Conservation (phyloP, 2,113 vertebrate genomes). For the Grallaria varia region DNA sequence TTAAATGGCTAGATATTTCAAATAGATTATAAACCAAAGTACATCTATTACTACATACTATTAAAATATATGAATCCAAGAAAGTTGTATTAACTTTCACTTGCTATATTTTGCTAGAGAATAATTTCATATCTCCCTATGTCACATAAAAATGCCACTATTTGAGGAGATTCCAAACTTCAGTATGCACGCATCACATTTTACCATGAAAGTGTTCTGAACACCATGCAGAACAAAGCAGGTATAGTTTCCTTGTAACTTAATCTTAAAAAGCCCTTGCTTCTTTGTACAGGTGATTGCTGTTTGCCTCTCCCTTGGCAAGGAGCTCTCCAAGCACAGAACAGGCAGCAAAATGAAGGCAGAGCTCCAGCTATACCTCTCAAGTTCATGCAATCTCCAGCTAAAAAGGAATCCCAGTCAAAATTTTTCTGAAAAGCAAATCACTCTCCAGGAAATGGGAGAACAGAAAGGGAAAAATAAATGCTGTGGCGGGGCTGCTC, state of each 20-base stretch:
- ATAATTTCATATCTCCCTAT: background rate
- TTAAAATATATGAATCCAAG: background rate
- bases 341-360: background rate
- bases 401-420: background rate
- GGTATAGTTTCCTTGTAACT: background rate
- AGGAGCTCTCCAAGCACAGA: background rate
- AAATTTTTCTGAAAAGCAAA: background rate
- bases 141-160: background rate
- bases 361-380: background rate
- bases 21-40: background rate
- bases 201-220: background rate
- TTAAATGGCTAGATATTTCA: background rate
- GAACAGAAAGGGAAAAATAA: background rate
- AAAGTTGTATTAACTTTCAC: background rate
- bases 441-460: background rate
- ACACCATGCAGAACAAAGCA: background rate
- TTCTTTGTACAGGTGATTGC: background rate
- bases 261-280: background rate
- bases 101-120: background rate
- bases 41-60: background rate
- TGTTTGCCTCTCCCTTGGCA: background rate
- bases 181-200: background rate
- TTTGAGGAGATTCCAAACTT: background rate
- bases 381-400: background rate
- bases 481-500: background rate